These are phyloP conservation scores for Remorina albescens DNA, from an alignment of 2,797 vertebrate species.

Conservation along the genomic window DNA sequence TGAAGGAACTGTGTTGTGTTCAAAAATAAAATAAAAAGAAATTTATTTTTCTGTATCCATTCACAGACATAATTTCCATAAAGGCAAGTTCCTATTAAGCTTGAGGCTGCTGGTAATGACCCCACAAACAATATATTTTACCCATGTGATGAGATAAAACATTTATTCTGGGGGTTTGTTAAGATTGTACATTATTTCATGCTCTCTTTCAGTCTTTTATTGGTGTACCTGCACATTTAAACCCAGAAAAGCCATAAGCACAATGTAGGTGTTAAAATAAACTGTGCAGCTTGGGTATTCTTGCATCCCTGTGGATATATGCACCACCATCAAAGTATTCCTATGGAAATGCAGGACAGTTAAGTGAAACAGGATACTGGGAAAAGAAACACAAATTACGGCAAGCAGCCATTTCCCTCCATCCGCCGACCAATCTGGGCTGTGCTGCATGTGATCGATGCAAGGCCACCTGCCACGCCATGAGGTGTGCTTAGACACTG, in stretches of 20 bases:
- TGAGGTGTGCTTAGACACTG: constrained; percentile 70
- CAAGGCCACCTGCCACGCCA: constrained; percentile 74
- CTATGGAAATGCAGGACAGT: constrained; percentile 48
- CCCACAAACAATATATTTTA: neutral
- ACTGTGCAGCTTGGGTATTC: constrained; percentile 22
- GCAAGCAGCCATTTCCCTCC: constrained; percentile 51
- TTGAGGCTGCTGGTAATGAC: neutral
- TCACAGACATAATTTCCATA: neutral
- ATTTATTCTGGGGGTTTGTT: constrained; percentile 4
- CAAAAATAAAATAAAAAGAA: neutral
- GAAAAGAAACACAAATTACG: constrained; percentile 65
- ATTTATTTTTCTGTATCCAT: neutral
- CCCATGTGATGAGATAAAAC: constrained; percentile 21
- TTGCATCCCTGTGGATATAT: constrained; percentile 30
- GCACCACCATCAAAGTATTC: constrained; percentile 43
- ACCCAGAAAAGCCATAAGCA: constrained; percentile 24
- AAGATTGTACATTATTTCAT: constrained; percentile 28
- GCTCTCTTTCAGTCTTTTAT: constrained; percentile 23
- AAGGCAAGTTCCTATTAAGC: constrained; percentile 14
- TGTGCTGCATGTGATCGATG: constrained; percentile 74
- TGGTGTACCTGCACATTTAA: constrained; percentile 20
- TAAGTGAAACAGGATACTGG: constrained; percentile 45
- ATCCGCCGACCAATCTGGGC: constrained; percentile 55
- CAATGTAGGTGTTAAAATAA: constrained; percentile 40
- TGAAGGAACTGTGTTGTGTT: neutral